Conservation (phyloP, 2,888 invertebrate species). For the Polydrusus tereticollis region DNA sequence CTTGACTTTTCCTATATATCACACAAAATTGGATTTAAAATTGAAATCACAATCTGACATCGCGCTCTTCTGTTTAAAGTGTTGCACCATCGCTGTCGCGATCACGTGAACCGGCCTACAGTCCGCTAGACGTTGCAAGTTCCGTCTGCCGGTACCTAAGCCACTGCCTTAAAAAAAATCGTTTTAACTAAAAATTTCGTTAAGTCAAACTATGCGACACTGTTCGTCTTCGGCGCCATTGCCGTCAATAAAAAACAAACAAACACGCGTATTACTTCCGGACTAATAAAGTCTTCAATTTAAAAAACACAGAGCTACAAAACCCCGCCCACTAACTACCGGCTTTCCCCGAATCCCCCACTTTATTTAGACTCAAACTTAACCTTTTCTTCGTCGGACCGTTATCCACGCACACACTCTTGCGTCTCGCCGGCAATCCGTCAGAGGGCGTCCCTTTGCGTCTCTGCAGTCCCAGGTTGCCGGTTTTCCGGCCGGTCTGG, state of each 20-base stretch:
- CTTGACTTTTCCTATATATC: no score
- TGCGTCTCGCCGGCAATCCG: slow-evolving; percentile 63
- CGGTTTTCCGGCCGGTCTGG: slow-evolving; percentile 58
- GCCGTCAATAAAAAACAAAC: not conserved
- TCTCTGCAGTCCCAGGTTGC: slow-evolving; percentile 61
- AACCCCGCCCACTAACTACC: slow-evolving; percentile 48
- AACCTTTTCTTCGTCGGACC: slow-evolving; percentile 66
- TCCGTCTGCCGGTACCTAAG: no score
- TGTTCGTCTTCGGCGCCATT: no score
- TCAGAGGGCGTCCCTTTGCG: slow-evolving; percentile 63
- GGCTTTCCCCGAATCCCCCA: slow-evolving; percentile 58
- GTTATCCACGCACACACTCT: slow-evolving; percentile 63
- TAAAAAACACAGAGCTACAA: not conserved
- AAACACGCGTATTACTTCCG: not conserved
- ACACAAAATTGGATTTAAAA: no score
- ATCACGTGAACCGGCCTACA: no score
- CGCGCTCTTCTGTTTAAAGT: no score
- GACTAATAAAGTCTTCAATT: not conserved
- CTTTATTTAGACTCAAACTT: slow-evolving; percentile 67
- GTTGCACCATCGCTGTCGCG: no score
- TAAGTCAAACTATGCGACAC: no score
- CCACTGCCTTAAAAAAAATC: no score
- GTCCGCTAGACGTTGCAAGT: no score
- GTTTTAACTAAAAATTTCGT: no score
- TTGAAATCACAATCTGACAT: slow-evolving; percentile 10